Evolutionary conservation across 23 tunicate genomes (phyloP).

Genomic region (Ciona savignyi): DNA sequence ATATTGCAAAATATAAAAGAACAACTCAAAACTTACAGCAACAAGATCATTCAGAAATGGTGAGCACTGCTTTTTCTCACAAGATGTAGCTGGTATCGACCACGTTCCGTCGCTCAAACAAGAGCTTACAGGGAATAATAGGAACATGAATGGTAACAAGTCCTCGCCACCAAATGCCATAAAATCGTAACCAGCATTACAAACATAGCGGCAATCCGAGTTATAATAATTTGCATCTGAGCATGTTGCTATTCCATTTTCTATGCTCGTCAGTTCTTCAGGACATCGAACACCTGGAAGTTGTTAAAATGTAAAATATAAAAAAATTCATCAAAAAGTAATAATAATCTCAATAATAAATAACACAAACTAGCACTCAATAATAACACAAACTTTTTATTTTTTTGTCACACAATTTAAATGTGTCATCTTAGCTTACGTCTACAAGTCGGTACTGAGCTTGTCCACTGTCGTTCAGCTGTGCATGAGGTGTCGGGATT

Average conservation of each 20-base stretch:
- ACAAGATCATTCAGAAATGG: background rate
- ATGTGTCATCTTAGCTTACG: conserved; percentile 22
- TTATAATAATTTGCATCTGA: conserved; percentile 18
- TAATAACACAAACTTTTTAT: no score
- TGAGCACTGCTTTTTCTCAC: conserved; percentile 19
- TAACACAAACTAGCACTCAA: no score
- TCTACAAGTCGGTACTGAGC: conserved; percentile 21
- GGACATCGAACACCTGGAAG: conserved; percentile 35
- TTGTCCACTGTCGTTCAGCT: conserved; percentile 30
- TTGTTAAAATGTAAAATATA: no score
- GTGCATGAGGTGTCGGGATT: conserved; percentile 23
- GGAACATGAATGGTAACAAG: background rate
- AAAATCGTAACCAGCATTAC: conserved; percentile 59
- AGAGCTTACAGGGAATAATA: background rate
- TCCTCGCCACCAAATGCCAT: background rate
- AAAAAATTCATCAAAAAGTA: no score
- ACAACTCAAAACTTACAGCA: background rate
- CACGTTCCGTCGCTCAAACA: conserved; percentile 22
- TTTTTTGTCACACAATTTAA: background rate
- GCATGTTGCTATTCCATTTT: conserved; percentile 31
- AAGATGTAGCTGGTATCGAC: conserved; percentile 5
- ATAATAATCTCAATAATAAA: no score
- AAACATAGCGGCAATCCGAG: conserved; percentile 39
- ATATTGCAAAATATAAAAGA: no score
- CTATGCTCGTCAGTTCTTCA: background rate